Conservation (phyloP, 2,113 vertebrate species). For the Poecile atricapillus region DNA sequence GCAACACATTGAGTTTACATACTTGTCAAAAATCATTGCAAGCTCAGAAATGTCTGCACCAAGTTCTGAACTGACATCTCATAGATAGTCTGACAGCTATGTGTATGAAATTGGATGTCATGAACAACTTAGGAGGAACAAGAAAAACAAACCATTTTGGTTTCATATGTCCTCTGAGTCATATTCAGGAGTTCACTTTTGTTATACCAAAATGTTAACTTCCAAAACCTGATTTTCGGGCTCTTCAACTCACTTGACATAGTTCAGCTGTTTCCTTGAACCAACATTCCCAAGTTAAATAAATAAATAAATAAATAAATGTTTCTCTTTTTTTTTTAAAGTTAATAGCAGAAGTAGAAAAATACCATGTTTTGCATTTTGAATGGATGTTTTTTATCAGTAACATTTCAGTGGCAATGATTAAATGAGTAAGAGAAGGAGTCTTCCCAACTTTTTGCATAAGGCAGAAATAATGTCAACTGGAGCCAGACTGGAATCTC, state of each 20-base stretch:
- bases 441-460: background rate
- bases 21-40: conserved; percentile 23
- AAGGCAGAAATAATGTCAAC: background rate
- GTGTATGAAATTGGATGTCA: background rate
- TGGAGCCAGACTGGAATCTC: background rate
- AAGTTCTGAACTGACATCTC: conserved; percentile 27
- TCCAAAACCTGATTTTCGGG: background rate
- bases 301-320: background rate
- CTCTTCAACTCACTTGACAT: background rate
- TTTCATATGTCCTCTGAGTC: background rate
- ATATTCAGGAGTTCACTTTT: background rate
- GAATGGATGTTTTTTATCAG: background rate
- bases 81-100: background rate
- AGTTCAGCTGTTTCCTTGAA: background rate
- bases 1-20: background rate
- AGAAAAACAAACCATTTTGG: background rate
- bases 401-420: background rate
- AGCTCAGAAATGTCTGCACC: background rate
- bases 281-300: background rate
- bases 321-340: background rate
- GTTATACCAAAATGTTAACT: background rate
- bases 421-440: background rate
- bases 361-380: background rate
- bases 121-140: background rate
- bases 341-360: background rate